Conservation (phyloP, 2,888 invertebrate genomes). For the Piscicola geometra region DNA sequence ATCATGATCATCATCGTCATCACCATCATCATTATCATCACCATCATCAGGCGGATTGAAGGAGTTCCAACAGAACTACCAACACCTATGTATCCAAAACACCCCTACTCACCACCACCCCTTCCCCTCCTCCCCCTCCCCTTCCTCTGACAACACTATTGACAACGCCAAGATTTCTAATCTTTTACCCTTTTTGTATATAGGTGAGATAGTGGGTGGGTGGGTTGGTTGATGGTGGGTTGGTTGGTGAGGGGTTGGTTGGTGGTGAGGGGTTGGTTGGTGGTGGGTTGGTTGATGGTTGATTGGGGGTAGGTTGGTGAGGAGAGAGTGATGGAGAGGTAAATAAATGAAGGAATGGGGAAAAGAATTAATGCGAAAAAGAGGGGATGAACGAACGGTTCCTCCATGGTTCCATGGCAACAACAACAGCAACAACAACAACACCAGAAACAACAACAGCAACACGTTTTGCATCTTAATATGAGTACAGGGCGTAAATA, state of each 20-base stretch:
- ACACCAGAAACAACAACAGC: background rate
- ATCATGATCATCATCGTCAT: no score
- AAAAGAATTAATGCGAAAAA: no score
- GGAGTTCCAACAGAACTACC: constrained; percentile 36
- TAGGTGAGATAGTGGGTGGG: constrained; percentile 29
- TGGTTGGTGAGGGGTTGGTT: no score
- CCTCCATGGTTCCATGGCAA: no score
- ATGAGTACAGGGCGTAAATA: background rate
- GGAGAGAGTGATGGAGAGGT: no score
- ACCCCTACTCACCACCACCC: constrained; percentile 5
- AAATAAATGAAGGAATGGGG: no score
- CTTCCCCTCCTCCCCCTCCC: constrained; percentile 31
- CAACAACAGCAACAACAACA: background rate
- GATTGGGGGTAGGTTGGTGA: no score
- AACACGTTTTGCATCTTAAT: background rate
- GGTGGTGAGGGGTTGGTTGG: no score
- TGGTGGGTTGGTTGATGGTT: no score
- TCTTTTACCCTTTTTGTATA: constrained; percentile 36
- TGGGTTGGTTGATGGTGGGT: background rate
- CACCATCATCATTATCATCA: no score
- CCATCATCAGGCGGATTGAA: constrained; percentile 38
- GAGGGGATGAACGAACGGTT: no score
- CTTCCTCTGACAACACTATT: constrained; percentile 24
- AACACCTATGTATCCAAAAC: constrained; percentile 33
- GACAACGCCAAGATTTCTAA: constrained; percentile 34